Conservation (phyloP, 2,888 invertebrate species). For the Beris chalybata region DNA sequence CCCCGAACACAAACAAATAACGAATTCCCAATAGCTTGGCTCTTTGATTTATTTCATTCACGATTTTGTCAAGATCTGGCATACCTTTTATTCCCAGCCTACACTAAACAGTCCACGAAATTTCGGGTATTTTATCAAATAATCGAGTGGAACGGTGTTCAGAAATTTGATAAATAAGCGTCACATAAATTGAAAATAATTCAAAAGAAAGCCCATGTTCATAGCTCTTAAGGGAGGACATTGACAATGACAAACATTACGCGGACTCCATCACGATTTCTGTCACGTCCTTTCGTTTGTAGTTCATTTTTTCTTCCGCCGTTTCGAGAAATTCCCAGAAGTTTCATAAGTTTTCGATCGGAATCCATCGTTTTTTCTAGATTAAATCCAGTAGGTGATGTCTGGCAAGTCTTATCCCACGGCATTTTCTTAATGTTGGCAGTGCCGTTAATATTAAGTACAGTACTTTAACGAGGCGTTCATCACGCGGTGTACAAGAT, state of each 20-base stretch:
- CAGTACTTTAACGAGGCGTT: no score
- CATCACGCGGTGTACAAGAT: no score
- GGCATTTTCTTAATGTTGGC: no score
- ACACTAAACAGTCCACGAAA: background rate
- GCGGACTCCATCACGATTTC: conserved; percentile 32
- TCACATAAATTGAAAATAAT: conserved; percentile 36
- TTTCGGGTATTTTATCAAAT: conserved; percentile 28
- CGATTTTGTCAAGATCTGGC: no score
- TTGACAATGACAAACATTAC: conserved; percentile 36
- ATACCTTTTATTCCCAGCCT: no score
- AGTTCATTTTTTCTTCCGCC: conserved; percentile 10
- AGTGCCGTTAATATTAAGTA: no score
- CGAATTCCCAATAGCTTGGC: no score
- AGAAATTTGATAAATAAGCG: conserved; percentile 34
- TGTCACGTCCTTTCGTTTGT: conserved; percentile 36
- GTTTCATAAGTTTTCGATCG: no score
- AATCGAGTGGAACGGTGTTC: conserved; percentile 28
- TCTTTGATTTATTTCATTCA: no score
- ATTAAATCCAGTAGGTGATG: background rate
- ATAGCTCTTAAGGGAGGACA: background rate
- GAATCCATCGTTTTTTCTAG: background rate
- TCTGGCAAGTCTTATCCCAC: no score
- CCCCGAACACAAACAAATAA: no score
- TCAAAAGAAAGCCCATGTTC: conserved; percentile 1
- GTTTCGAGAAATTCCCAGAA: no score